These are phyloP conservation scores for Peromyscus leucopus DNA, from an alignment of 2,113 vertebrate species.

Conservation along the genomic window DNA sequence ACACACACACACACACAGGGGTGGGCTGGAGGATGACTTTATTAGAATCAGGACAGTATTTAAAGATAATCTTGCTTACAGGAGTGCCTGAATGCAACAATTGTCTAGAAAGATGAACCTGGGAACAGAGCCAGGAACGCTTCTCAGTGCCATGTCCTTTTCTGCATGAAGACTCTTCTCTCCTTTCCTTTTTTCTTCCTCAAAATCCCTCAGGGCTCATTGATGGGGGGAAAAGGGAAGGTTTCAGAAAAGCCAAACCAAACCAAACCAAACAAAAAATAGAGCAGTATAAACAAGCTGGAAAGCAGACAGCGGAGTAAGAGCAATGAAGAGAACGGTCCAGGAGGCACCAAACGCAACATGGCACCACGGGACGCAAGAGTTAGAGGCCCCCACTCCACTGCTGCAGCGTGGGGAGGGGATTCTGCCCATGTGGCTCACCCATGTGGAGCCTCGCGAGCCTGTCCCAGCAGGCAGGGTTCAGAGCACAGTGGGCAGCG, in stretches of 20 bases:
- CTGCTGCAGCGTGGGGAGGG: neutral
- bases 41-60: neutral
- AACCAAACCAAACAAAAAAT: too few species aligned
- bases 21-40: neutral
- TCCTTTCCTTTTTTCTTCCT: neutral
- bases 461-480: neutral
- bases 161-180: too few species aligned
- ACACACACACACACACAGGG: neutral
- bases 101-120: rapidly evolving
- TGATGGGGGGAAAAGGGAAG: neutral
- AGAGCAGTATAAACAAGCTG: too few species aligned
- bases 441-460: neutral
- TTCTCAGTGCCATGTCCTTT: neutral
- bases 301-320: neutral
- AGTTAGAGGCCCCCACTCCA: too few species aligned
- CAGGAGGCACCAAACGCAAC: neutral
- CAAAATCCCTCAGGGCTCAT: neutral
- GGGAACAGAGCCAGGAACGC: neutral
- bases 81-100: neutral
- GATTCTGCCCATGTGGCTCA: neutral
- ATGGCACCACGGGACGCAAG: neutral
- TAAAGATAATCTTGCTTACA: neutral
- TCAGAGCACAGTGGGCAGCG: neutral
- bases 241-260: neutral
- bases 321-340: neutral